Conservation (phyloP, 2,888 invertebrate genomes). For the Zonitis immaculata region DNA sequence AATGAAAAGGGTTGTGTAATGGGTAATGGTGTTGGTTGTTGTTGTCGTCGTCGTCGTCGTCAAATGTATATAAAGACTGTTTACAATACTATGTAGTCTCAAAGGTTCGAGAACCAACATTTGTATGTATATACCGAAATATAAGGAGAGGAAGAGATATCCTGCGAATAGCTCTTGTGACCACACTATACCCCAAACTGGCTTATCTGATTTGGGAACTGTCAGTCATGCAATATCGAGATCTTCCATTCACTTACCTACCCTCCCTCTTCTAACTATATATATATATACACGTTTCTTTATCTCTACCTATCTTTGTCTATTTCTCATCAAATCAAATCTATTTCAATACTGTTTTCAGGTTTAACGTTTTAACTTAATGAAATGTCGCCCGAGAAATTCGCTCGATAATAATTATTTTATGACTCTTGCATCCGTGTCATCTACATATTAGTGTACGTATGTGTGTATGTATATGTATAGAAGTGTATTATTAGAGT, state of each 20-base stretch:
- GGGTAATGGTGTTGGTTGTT: not conserved
- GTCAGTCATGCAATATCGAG: conserved; percentile 17
- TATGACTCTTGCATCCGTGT: conserved; percentile 2
- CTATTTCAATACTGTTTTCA: conserved; percentile 3
- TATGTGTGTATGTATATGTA: too few species aligned
- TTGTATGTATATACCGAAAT: conserved; percentile 18
- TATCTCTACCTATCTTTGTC: not conserved
- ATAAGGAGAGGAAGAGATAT: conserved; percentile 17
- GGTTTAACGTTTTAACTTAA: conserved; percentile 9
- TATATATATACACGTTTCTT: too few species aligned
- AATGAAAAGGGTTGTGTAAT: not conserved
- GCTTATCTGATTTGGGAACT: conserved; percentile 20
- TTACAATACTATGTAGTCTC: conserved; percentile 16
- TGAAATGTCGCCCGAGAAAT: conserved; percentile 5
- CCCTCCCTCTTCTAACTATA: not conserved
- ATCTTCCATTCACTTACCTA: not conserved
- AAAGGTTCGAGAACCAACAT: conserved; percentile 15
- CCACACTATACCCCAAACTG: conserved; percentile 13
- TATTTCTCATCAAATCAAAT: not conserved
- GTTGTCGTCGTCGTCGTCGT: conserved; percentile 12
- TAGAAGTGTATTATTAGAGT: too few species aligned
- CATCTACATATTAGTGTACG: too few species aligned
- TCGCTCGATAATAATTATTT: conserved; percentile 1
- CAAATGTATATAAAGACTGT: conserved; percentile 13
- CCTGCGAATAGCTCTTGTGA: conserved; percentile 17